These are phyloP conservation scores for Patiria miniata DNA, from an alignment of 35 echinoderm and acorn worm genomes.

Conservation along the genomic window DNA sequence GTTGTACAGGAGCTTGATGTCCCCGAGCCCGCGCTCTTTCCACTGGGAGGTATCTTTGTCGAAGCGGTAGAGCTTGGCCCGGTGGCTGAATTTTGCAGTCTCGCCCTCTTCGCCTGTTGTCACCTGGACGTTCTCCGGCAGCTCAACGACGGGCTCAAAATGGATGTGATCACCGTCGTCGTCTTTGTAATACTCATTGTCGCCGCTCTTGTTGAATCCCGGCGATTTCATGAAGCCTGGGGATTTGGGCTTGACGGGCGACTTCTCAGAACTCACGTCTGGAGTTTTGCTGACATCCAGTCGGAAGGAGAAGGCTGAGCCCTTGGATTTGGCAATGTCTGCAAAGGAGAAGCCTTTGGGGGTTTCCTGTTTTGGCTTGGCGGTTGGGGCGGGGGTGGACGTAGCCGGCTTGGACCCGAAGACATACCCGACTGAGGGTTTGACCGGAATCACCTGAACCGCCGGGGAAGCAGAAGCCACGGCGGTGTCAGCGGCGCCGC, in stretches of 20 bases:
- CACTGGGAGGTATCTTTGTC: slow-evolving; percentile 66
- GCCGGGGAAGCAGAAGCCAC: neutral
- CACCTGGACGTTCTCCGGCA: slow-evolving; percentile 70
- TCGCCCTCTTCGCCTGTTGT: slow-evolving; percentile 90
- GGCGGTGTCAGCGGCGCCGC: neutral
- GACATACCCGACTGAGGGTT: neutral
- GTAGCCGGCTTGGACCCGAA: slow-evolving; percentile 24
- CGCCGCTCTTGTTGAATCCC: neutral
- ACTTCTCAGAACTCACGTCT: slow-evolving; percentile 37
- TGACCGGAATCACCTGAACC: neutral
- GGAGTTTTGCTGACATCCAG: slow-evolving; percentile 66
- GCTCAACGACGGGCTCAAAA: slow-evolving; percentile 86
- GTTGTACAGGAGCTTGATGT: slow-evolving; percentile 86
- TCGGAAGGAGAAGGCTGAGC: slow-evolving; percentile 64
- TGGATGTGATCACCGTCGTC: slow-evolving; percentile 64
- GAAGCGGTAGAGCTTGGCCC: slow-evolving; percentile 83
- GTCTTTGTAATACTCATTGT: neutral
- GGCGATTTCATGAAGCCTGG: neutral
- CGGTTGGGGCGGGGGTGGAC: neutral
- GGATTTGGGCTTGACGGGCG: slow-evolving; percentile 31
- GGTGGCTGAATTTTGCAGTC: slow-evolving; percentile 65
- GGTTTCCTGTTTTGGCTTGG: neutral
- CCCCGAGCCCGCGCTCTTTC: slow-evolving; percentile 90
- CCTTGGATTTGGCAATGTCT: slow-evolving; percentile 69
- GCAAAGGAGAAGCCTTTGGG: slow-evolving; percentile 32